Evolutionary conservation across 92 coral and sea anemone species (phyloP), one percentile per base, ranked within the genome.

Genomic region (Siderastrea radians): DNA sequence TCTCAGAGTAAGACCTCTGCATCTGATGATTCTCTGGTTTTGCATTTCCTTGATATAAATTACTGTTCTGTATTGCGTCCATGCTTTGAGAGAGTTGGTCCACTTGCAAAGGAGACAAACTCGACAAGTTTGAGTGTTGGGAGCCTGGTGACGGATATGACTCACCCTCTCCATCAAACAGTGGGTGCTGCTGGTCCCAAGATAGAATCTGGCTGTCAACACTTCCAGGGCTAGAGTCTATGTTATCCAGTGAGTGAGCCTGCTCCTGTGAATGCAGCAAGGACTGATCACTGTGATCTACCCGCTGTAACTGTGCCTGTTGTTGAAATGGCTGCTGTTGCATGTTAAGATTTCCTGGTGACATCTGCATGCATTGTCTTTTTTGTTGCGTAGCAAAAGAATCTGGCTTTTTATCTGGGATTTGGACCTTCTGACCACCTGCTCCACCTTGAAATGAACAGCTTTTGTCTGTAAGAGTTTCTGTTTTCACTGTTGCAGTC

Each of bases 1-100:
- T 87, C 68, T 95, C 98, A 2, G 95, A 93, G 64, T 86, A 95
- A 2, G 98, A 93, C 26, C 98, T 90, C 68, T 91, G 96, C 86
- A 93, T 88, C 3, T 19, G 87, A 13, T 88, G 77, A 83, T 66
- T 77, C 43, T 91, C 85, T 16, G 68, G 68, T 55, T 88, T 86
- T 57, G 78, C 47, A 68, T 70, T 72, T 72, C 52, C 70, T 49
- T 55, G 82, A 49, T 11, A 85, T 17, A 74, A 45, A 72, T 54
- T 85, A n/a, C 59, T 13, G 67, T 55, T 77, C 5, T 55, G 73
- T 48, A 77, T 11, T 43, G 89, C 13, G 12, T 85, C 83, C 77
- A 78, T 75, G 60, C 83, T 78, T 14, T 67, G 89, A 14, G 87
- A 84, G 4, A 84, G 71, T 2, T 73, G 87, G 16, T 91, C 85